Evolutionary conservation across 2,797 vertebrate species (phyloP).

Genomic region (Pelobates cultripes): DNA sequence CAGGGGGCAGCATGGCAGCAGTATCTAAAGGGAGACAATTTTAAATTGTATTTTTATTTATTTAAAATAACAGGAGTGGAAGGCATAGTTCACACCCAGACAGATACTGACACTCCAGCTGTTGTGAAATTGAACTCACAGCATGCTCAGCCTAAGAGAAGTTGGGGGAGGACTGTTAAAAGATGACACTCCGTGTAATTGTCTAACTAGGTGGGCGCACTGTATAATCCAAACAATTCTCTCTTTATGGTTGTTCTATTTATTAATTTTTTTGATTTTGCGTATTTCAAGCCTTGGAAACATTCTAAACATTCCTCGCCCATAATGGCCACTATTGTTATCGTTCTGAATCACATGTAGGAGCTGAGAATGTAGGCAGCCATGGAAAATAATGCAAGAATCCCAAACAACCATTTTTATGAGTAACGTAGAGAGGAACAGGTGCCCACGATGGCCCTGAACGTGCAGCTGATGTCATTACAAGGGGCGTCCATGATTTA

Average conservation of each 20-base stretch:
- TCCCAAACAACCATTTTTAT: conserved; percentile 43
- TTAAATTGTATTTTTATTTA: background rate
- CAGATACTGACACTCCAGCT: background rate
- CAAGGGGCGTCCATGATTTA: conserved; percentile 20
- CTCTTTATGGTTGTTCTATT: too few species aligned
- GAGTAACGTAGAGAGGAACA: conserved; percentile 39
- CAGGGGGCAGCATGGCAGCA: background rate
- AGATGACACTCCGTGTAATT: too few species aligned
- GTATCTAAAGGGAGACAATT: background rate
- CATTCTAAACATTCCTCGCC: background rate
- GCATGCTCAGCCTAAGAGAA: background rate
- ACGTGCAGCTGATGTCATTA: conserved; percentile 26
- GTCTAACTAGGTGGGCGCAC: too few species aligned
- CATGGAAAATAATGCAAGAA: conserved; percentile 37
- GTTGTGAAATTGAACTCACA: background rate
- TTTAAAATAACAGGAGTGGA: background rate
- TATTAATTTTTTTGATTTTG: background rate
- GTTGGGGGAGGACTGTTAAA: too few species aligned
- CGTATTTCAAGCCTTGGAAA: background rate
- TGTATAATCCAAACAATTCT: too few species aligned
- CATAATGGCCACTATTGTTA: conserved; percentile 39
- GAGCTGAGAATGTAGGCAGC: conserved; percentile 26
- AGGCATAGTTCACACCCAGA: background rate
- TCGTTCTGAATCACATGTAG: background rate
- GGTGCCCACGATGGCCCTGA: conserved; percentile 23